These are phyloP conservation scores for Agapostemon virescens DNA, from an alignment of 2,888 invertebrate genomes.

Conservation along the genomic window DNA sequence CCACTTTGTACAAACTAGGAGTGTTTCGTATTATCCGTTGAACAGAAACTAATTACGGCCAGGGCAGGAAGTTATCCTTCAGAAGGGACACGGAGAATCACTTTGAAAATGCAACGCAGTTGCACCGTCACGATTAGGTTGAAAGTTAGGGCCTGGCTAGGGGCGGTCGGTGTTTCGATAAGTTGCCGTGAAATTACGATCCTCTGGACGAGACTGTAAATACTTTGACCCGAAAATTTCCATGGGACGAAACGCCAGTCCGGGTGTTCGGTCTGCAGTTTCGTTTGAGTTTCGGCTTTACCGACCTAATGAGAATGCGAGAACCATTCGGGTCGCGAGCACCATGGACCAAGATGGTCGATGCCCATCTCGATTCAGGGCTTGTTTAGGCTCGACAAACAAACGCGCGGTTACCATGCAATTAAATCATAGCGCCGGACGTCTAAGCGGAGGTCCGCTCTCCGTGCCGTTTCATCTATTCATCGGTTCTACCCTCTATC, in stretches of 20 bases:
- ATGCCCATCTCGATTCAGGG: conserved; percentile 46
- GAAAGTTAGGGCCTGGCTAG: conserved; percentile 13
- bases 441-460: conserved; percentile 32
- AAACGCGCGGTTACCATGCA: conserved; percentile 55
- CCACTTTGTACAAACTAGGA: background rate
- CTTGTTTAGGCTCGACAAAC: conserved; percentile 61
- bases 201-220: conserved; percentile 19
- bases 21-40: conserved; percentile 12
- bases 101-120: conserved; percentile 20
- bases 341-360: conserved; percentile 44
- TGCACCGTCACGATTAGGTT: conserved; percentile 12
- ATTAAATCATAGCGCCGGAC: conserved; percentile 60
- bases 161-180: conserved; percentile 32
- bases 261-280: conserved; percentile 2
- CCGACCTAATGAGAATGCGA: conserved; percentile 56
- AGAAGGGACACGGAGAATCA: background rate
- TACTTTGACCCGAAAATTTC: conserved; percentile 43
- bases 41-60: conserved; percentile 24
- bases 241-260: conserved; percentile 15
- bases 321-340: conserved; percentile 45
- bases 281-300: conserved; percentile 55
- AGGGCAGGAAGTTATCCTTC: conserved; percentile 11
- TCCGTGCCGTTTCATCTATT: conserved; percentile 5
- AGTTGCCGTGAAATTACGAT: conserved; percentile 42
- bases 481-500: conserved; percentile 16